A percentile compares a stretch with the other conserved stretches of the same genome.
phyloP scores from a whole-genome alignment of 2,113 vertebrate species.

The Labrus mixtus region DNA sequence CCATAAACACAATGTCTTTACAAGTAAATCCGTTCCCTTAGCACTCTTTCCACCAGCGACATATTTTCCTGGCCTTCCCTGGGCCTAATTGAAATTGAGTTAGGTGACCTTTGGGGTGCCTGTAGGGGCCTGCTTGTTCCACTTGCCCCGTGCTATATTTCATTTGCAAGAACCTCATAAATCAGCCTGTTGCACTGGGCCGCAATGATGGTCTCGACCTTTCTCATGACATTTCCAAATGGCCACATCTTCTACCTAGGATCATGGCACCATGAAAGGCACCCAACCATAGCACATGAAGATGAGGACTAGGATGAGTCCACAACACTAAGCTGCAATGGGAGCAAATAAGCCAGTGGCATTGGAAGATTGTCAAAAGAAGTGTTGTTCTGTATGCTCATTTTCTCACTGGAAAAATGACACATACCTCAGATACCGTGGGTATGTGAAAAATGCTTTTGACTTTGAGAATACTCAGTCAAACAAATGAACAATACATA shows the following conservation, averaged over 20 bases:
- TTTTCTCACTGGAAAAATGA: conserved; percentile 15
- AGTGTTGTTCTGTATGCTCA: conserved; percentile 3
- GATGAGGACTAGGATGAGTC: conserved; percentile 58
- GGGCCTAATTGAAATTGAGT: conserved; percentile 81
- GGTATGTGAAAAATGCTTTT: conserved; percentile 18
- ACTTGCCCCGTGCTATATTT: conserved; percentile 62
- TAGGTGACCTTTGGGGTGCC: conserved; percentile 80
- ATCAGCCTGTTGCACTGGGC: conserved; percentile 75
- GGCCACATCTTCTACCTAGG: conserved; percentile 70
- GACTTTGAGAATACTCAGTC: conserved; percentile 21
- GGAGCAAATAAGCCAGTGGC: conserved; percentile 32
- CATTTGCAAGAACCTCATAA: conserved; percentile 76
- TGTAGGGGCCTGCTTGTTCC: conserved; percentile 55
- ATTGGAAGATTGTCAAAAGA: conserved; percentile 39
- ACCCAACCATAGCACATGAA: conserved; percentile 64
- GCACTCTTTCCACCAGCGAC: conserved; percentile 40
- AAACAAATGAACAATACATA: conserved; percentile 21
- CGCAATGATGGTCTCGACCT: conserved; percentile 76
- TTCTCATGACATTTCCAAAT: conserved; percentile 80
- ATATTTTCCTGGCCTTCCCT: conserved; percentile 60
- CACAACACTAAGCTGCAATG: neutral
- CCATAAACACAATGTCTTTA: conserved; percentile 53
- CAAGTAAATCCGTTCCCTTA: conserved; percentile 55
- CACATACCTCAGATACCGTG: neutral
- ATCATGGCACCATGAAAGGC: conserved; percentile 66